Conservation (phyloP, 1,140 invertebrate genomes). For the Eubasilissa regina region DNA sequence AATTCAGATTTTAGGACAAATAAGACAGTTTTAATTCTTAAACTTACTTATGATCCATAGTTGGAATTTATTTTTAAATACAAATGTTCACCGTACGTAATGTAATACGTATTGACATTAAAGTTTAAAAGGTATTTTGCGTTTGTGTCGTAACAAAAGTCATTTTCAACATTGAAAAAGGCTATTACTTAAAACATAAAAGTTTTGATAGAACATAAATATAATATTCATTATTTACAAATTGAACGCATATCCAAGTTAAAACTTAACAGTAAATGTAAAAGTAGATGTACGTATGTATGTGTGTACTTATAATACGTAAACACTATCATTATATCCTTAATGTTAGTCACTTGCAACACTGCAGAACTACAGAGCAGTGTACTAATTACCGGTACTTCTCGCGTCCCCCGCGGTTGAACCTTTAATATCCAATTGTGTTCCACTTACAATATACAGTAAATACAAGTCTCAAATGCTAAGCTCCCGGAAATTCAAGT, state of each 20-base stretch:
- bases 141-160: constrained; percentile 47
- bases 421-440: constrained; percentile 47
- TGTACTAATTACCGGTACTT: constrained; percentile 56
- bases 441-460: constrained; percentile 58
- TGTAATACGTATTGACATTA: neutral
- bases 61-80: constrained; percentile 10
- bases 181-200: constrained; percentile 39
- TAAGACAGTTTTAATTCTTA: neutral
- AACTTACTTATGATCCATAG: neutral
- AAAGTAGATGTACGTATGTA: constrained; percentile 57
- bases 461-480: constrained; percentile 60
- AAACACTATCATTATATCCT: constrained; percentile 54
- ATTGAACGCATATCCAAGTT: constrained; percentile 50
- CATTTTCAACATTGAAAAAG: constrained; percentile 54
- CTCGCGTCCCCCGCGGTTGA: constrained; percentile 51
- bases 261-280: constrained; percentile 60
- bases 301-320: constrained; percentile 54
- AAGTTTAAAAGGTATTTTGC: constrained; percentile 33
- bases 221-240: constrained; percentile 45
- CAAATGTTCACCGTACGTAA: constrained; percentile 3
- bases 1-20: neutral
- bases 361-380: constrained; percentile 48
- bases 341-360: constrained; percentile 51
- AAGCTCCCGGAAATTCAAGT: constrained; percentile 60
- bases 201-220: constrained; percentile 12